Evolutionary conservation across 2,888 invertebrate species (phyloP).

Genomic region (Acrobasis suavella): DNA sequence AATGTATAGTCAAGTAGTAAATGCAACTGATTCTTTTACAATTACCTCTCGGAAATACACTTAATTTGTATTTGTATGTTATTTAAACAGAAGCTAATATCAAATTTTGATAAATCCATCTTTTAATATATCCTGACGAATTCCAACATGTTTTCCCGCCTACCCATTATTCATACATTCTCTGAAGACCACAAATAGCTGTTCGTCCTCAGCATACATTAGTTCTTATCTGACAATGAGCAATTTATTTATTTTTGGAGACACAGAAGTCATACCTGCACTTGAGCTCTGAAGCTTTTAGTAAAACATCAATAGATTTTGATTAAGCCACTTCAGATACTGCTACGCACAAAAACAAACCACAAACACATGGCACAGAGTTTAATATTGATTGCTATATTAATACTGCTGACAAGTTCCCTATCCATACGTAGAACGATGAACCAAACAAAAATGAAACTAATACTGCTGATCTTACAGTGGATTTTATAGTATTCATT

Average conservation of each 20-base stretch:
- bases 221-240: conserved; percentile 72
- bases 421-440: conserved; percentile 47
- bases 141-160: background rate
- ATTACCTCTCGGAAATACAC: too few species aligned
- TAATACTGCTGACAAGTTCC: conserved; percentile 62
- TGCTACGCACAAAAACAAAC: conserved; percentile 38
- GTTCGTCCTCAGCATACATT: conserved; percentile 44
- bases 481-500: conserved; percentile 36
- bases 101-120: too few species aligned
- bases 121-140: too few species aligned
- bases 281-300: conserved; percentile 76
- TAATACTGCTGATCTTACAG: conserved; percentile 37
- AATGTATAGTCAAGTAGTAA: too few species aligned
- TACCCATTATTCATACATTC: conserved; percentile 17
- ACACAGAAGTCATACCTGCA: conserved; percentile 78
- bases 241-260: conserved; percentile 79
- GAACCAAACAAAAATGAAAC: conserved; percentile 40
- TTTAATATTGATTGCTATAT: conserved; percentile 28
- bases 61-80: too few species aligned
- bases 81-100: too few species aligned
- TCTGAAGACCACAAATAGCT: background rate
- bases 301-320: conserved; percentile 66
- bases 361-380: conserved; percentile 27
- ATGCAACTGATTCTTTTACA: too few species aligned
- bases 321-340: conserved; percentile 64